Evolutionary conservation across 2,113 vertebrate species (phyloP).

Genomic region (Thunnus thynnus): DNA sequence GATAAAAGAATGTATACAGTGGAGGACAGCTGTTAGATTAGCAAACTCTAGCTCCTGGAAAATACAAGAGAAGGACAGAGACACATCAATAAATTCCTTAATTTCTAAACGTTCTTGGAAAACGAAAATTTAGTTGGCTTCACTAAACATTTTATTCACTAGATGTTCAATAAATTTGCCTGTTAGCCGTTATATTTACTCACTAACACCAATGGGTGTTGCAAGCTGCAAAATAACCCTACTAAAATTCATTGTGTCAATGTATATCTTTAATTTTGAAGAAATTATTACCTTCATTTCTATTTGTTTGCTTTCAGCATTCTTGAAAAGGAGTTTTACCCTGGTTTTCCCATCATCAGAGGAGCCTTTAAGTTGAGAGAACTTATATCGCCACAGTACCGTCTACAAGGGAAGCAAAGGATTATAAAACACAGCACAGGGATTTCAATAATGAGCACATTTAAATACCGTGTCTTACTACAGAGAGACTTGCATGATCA

Average conservation of each 20-base stretch:
- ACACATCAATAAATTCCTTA: not conserved
- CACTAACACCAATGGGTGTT: too few relatives aligned
- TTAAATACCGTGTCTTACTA: slow-evolving; percentile 12
- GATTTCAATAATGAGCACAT: slow-evolving; percentile 34
- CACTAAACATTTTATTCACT: not conserved
- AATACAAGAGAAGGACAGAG: slow-evolving; percentile 25
- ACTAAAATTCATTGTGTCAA: not conserved
- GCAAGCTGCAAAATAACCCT: not conserved
- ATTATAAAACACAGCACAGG: slow-evolving; percentile 36
- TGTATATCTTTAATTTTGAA: not conserved
- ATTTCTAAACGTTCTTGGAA: not conserved
- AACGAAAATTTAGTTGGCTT: not conserved
- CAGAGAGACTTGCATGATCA: slow-evolving; percentile 10
- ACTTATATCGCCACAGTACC: slow-evolving; percentile 93
- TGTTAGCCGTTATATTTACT: too few relatives aligned
- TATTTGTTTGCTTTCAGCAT: slow-evolving; percentile 92
- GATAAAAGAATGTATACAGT: slow-evolving; percentile 94
- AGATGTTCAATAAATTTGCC: not conserved
- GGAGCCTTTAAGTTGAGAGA: slow-evolving; percentile 96
- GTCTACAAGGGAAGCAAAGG: slow-evolving; percentile 78
- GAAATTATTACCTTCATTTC: slow-evolving; percentile 90
- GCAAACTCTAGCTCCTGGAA: slow-evolving; percentile 93
- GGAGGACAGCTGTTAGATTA: slow-evolving; percentile 92
- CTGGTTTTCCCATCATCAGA: slow-evolving; percentile 94
- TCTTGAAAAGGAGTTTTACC: slow-evolving; percentile 94